phyloP scores from a whole-genome alignment of 1,140 invertebrate genomes.

The Lordiphosa collinella region DNA sequence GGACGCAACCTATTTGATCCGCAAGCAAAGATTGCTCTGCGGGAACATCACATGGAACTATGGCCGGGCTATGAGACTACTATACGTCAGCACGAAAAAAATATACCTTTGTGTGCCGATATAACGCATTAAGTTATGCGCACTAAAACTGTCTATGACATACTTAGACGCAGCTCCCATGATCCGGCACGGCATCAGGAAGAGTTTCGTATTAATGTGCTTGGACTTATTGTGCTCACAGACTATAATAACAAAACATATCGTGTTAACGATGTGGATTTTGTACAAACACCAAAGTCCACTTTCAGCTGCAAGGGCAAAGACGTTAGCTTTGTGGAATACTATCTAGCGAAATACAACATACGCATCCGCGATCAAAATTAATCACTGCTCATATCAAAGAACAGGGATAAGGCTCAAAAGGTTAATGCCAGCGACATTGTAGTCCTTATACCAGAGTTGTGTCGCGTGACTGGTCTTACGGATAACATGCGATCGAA shows the following conservation, averaged over 20 bases:
- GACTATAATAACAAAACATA: slow-evolving; percentile 96
- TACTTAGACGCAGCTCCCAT: no score
- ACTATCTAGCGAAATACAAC: slow-evolving; percentile 87
- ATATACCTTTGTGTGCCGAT: slow-evolving; percentile 87
- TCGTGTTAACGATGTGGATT: slow-evolving; percentile 91
- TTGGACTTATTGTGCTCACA: slow-evolving; percentile 86
- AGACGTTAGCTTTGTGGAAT: slow-evolving; percentile 86
- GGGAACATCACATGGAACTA: slow-evolving; percentile 78
- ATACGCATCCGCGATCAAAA: slow-evolving; percentile 81
- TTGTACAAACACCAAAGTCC: slow-evolving; percentile 82
- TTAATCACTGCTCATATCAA: slow-evolving; percentile 85
- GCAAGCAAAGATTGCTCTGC: slow-evolving; percentile 78
- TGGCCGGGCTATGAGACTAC: slow-evolving; percentile 91
- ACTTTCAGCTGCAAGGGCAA: slow-evolving; percentile 83
- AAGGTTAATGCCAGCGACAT: no score
- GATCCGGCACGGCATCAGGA: no score
- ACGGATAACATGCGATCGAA: no score
- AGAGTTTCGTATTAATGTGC: slow-evolving; percentile 78
- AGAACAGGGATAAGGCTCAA: no score
- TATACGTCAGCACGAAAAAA: slow-evolving; percentile 87
- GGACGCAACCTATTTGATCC: slow-evolving; percentile 91
- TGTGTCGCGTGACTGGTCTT: no score
- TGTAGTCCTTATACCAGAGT: no score
- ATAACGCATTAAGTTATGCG: slow-evolving; percentile 88
- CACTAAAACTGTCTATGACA: no score